phyloP scores from a whole-genome alignment of 2,888 invertebrate species.

The Yponomeuta sedellus region DNA sequence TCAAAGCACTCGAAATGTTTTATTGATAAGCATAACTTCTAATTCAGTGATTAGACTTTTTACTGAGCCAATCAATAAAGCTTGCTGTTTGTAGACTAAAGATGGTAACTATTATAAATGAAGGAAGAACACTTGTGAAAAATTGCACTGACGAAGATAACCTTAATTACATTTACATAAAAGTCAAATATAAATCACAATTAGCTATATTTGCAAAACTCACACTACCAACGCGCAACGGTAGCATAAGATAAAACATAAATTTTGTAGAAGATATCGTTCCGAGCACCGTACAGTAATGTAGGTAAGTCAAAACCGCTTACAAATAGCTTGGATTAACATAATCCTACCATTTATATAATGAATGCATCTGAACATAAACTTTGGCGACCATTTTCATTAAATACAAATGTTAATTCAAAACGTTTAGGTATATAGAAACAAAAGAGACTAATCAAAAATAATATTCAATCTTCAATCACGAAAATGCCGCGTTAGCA shows the following conservation, averaged over 20 bases:
- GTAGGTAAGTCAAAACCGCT: conserved; percentile 67
- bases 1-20: conserved; percentile 11
- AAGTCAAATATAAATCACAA: neutral
- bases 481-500: neutral
- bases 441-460: neutral
- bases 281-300: conserved; percentile 46
- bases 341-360: conserved; percentile 72
- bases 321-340: conserved; percentile 64
- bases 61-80: neutral
- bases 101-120: neutral
- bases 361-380: conserved; percentile 48
- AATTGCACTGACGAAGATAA: neutral
- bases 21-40: conserved; percentile 9
- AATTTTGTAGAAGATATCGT: conserved; percentile 61
- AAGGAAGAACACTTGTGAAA: neutral
- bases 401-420: conserved; percentile 7
- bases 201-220: conserved; percentile 39
- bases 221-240: conserved; percentile 54
- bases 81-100: neutral
- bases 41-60: conserved; percentile 5
- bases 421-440: neutral
- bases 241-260: conserved; percentile 64
- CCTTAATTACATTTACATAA: neutral
- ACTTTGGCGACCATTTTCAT: conserved; percentile 40
- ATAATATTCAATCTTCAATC: neutral